A percentile compares a stretch with the other conserved stretches of the same genome.
Conservation (phyloP, 2,113 vertebrate genomes). For the Passer domesticus region DNA sequence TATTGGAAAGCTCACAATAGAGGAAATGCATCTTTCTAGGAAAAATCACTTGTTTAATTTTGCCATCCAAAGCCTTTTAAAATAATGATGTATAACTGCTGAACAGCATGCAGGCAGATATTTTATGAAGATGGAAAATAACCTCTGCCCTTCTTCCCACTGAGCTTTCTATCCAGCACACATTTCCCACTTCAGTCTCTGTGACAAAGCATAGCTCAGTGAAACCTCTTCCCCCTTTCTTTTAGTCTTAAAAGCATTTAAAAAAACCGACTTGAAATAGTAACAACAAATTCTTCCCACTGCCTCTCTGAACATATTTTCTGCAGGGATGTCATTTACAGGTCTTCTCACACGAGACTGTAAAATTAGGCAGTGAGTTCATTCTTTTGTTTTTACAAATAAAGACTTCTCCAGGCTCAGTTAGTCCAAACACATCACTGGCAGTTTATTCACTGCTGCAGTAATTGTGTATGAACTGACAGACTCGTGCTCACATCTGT, state of each 20-base stretch:
- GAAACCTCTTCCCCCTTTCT: background rate
- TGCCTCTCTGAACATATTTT: background rate
- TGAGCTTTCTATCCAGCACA: background rate
- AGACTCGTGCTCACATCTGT: background rate
- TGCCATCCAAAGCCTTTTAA: background rate
- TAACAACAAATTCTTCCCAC: background rate
- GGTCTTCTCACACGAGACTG: background rate
- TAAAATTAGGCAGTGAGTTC: background rate
- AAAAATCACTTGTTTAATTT: background rate
- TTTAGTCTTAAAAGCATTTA: background rate
- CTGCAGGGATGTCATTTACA: background rate
- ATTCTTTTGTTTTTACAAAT: background rate
- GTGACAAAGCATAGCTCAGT: background rate
- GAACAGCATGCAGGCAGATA: background rate
- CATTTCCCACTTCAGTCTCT: background rate
- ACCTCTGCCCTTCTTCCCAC: slow-evolving; percentile 6
- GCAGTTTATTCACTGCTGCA: background rate
- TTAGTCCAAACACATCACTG: background rate
- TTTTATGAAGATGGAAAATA: background rate
- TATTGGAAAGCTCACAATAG: background rate
- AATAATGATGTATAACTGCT: background rate
- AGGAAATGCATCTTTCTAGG: background rate
- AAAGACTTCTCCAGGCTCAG: background rate
- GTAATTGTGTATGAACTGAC: background rate
- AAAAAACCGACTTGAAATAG: background rate